These are phyloP conservation scores for Agrypnia vestita DNA, from an alignment of 1,140 invertebrate genomes.

Conservation along the genomic window DNA sequence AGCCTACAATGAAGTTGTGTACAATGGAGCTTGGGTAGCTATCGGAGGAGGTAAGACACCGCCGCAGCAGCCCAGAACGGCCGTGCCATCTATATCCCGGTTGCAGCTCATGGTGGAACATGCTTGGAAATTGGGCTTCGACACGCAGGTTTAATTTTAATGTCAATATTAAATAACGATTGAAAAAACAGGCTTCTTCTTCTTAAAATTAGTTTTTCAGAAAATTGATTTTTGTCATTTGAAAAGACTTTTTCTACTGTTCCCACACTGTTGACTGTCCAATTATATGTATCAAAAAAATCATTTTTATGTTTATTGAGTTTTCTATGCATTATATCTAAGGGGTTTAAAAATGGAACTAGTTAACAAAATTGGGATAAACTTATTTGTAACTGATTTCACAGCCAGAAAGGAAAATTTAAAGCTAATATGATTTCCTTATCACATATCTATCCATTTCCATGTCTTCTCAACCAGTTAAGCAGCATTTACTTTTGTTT, in stretches of 20 bases:
- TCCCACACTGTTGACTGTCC: not conserved
- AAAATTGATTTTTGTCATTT: no score
- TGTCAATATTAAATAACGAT: not conserved
- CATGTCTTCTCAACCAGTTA: no score
- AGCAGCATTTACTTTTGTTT: not conserved
- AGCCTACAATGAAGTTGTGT: conserved; percentile 82
- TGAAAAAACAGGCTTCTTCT: no score
- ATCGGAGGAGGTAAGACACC: conserved; percentile 64
- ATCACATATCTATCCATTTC: no score
- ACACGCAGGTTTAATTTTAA: conserved; percentile 75
- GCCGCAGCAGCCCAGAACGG: conserved; percentile 73
- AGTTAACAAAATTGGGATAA: no score
- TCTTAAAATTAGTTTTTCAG: not conserved
- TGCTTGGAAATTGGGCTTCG: conserved; percentile 92
- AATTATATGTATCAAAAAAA: not conserved
- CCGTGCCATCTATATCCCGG: conserved; percentile 88
- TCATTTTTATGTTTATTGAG: not conserved
- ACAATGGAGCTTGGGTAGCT: conserved; percentile 70
- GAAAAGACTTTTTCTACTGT: not conserved
- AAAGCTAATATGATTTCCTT: no score
- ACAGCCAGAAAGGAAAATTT: no score
- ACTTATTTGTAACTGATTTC: no score
- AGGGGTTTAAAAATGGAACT: no score
- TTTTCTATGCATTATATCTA: no score
- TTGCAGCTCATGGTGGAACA: conserved; percentile 89